phyloP scores from a whole-genome alignment of 2,797 vertebrate species.

The Furcifer pardalis region DNA sequence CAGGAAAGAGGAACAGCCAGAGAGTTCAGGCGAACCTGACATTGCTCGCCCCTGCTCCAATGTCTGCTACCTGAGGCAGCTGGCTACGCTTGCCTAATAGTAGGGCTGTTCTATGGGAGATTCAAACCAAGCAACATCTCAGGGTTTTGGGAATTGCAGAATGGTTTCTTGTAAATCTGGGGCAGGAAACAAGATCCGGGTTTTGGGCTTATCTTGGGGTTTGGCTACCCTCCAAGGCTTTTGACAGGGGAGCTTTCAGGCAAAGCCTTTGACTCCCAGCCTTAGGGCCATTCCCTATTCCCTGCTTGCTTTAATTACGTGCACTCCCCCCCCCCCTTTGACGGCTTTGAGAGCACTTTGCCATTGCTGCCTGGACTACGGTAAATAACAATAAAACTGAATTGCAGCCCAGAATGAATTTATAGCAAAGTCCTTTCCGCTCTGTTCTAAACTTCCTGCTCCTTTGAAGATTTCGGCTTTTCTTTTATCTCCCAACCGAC shows the following conservation, averaged over 20 bases:
- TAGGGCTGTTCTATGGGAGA: neutral
- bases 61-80: neutral
- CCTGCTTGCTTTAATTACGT: neutral
- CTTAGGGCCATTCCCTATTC: neutral
- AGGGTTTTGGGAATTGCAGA: neutral
- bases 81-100: neutral
- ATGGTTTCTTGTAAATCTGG: neutral
- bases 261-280: neutral
- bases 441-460: slow-evolving; percentile 68
- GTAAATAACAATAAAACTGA: slow-evolving; percentile 68
- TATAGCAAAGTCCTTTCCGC: slow-evolving; percentile 16
- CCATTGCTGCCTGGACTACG: slow-evolving; percentile 55
- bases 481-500: slow-evolving; percentile 75
- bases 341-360: slow-evolving; percentile 38
- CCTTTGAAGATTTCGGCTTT: slow-evolving; percentile 68
- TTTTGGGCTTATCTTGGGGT: neutral
- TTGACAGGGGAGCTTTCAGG: neutral
- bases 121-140: neutral
- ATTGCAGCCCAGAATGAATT: slow-evolving; percentile 65
- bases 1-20: neutral
- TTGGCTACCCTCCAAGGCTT: neutral
- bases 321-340: neutral
- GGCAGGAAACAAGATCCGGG: no score
- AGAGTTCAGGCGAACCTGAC: no score
- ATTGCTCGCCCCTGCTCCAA: neutral